These are phyloP conservation scores for Drosophila mimica DNA, from an alignment of 2,888 invertebrate genomes.

Conservation along the genomic window DNA sequence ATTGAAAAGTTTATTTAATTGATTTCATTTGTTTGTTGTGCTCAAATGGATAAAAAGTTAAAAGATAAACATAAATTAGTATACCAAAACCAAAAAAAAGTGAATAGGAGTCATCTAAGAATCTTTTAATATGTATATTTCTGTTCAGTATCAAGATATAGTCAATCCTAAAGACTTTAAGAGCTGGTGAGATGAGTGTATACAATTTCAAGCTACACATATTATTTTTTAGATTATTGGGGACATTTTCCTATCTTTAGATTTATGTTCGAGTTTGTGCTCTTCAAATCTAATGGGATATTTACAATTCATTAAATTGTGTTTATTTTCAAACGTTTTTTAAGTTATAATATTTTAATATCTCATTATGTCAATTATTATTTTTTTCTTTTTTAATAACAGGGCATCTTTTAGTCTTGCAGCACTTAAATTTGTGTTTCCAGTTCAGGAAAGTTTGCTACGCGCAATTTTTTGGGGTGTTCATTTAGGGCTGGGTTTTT, in stretches of 20 bases:
- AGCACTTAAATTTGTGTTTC: not conserved
- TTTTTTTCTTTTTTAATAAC: not conserved
- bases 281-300: not conserved
- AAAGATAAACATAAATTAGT: not conserved
- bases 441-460: slow-evolving; percentile 31
- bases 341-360: not conserved
- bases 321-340: not conserved
- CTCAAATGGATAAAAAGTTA: not conserved
- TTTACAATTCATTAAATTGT: not conserved
- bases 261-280: not conserved
- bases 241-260: not conserved
- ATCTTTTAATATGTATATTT: not conserved
- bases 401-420: not conserved
- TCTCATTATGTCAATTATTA: not conserved
- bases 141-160: not conserved
- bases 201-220: not conserved
- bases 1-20: not conserved
- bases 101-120: not conserved
- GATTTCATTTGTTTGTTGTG: not conserved
- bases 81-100: not conserved
- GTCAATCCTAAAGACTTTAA: not conserved
- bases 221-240: not conserved
- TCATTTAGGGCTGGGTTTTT: slow-evolving; percentile 4
- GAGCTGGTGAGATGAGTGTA: not conserved
- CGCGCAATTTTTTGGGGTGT: slow-evolving; percentile 28